Conservation (phyloP, 2,113 vertebrate species). For the Oncorhynchus kisutch region DNA sequence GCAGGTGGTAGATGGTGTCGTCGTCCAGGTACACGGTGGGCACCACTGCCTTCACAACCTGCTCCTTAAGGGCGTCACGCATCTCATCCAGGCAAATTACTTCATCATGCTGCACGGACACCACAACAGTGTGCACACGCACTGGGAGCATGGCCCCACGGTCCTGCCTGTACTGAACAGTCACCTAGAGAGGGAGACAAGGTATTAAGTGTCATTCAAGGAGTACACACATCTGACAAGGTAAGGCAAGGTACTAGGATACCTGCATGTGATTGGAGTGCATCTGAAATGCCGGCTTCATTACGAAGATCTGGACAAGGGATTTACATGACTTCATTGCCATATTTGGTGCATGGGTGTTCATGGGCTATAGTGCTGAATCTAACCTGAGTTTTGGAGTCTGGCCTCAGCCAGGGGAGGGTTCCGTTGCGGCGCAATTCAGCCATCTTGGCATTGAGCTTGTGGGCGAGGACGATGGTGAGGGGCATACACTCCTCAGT, state of each 20-base stretch:
- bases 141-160: constrained; percentile 92
- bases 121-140: constrained; percentile 92
- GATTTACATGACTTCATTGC: too few relatives aligned
- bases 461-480: constrained; percentile 92
- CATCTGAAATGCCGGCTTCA: too few relatives aligned
- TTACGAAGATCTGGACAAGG: too few relatives aligned
- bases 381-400: constrained; percentile 94
- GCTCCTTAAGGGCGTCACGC: constrained; percentile 92
- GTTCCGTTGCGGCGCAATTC: constrained; percentile 88
- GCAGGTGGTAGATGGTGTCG: constrained; percentile 92
- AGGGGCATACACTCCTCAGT: constrained; percentile 97
- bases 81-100: constrained; percentile 91
- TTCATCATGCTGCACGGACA: constrained; percentile 95
- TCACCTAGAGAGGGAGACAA: constrained; percentile 72
- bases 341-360: too few relatives aligned
- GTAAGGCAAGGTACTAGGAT: too few relatives aligned
- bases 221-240: too few relatives aligned
- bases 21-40: constrained; percentile 88
- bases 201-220: too few relatives aligned
- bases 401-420: constrained; percentile 92
- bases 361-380: too few relatives aligned
- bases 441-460: constrained; percentile 92
- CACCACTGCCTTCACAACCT: constrained; percentile 90
- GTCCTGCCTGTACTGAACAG: constrained; percentile 95
- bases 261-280: too few relatives aligned